Conservation (phyloP, 2,888 invertebrate genomes). For the Amiota communis region DNA sequence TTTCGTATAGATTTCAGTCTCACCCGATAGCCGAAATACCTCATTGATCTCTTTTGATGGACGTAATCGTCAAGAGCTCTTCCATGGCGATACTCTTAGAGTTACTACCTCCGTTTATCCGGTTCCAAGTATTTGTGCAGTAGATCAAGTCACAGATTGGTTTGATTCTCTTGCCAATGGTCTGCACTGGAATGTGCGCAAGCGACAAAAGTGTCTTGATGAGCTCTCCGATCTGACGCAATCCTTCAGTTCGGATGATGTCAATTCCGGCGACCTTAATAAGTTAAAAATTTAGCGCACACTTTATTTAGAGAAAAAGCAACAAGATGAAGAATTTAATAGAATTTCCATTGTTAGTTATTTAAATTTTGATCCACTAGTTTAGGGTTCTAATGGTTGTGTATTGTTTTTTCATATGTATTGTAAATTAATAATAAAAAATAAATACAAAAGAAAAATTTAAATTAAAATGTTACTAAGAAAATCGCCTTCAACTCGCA, state of each 20-base stretch:
- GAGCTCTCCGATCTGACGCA: slow-evolving; percentile 75
- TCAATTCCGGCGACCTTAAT: slow-evolving; percentile 78
- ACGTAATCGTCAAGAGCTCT: slow-evolving; percentile 92
- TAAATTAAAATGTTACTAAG: no score
- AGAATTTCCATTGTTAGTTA: background rate
- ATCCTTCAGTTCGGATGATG: slow-evolving; percentile 84
- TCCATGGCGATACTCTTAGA: slow-evolving; percentile 93
- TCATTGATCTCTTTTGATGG: slow-evolving; percentile 99
- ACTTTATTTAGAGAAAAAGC: background rate
- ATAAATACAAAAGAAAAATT: no score
- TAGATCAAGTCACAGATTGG: slow-evolving; percentile 98
- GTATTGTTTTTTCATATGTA: background rate
- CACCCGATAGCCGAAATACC: slow-evolving; percentile 91
- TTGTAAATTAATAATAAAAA: no score
- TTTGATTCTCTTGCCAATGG: slow-evolving; percentile 97
- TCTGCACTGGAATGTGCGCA: slow-evolving; percentile 98
- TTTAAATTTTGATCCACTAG: background rate
- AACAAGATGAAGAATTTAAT: background rate
- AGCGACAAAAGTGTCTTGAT: slow-evolving; percentile 91
- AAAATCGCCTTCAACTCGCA: no score
- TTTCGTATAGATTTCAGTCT: slow-evolving; percentile 84
- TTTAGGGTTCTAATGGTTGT: slow-evolving; percentile 1
- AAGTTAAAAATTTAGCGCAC: slow-evolving; percentile 51
- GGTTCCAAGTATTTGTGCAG: slow-evolving; percentile 95
- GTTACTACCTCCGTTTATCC: slow-evolving; percentile 98